Evolutionary conservation across 2,888 invertebrate species (phyloP).

Genomic region (Pterobdella sp.): DNA sequence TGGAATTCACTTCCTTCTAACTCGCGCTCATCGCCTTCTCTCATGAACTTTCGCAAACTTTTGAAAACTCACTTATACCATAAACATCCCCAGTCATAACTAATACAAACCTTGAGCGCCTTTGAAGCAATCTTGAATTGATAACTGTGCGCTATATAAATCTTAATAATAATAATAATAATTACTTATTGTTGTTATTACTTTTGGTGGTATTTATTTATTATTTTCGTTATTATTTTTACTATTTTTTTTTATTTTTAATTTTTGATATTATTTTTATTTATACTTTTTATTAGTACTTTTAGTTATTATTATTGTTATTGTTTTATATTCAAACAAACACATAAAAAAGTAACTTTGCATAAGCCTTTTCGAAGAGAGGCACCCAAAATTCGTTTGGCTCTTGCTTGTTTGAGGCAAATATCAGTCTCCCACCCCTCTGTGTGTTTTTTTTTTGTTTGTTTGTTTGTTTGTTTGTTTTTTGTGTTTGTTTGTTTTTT

Average conservation of each 20-base stretch:
- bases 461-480: neutral
- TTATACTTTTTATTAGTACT: neutral
- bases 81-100: too few relatives aligned
- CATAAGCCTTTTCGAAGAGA: conserved; percentile 57
- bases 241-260: neutral
- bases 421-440: conserved; percentile 58
- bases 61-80: too few relatives aligned
- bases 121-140: too few relatives aligned
- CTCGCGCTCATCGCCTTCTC: too few relatives aligned
- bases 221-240: neutral
- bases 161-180: neutral
- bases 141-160: too few relatives aligned
- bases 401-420: conserved; percentile 58
- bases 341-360: conserved; percentile 37
- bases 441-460: neutral
- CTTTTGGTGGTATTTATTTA: neutral
- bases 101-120: too few relatives aligned
- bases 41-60: too few relatives aligned
- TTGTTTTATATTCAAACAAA: neutral
- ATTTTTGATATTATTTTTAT: neutral
- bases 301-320: neutral
- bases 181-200: neutral
- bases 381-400: conserved; percentile 66
- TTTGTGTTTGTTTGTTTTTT: conserved; percentile 1
- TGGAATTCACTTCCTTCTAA: too few relatives aligned